These are phyloP conservation scores for Cepaea hortensis DNA, from an alignment of 2,888 invertebrate genomes.

Conservation along the genomic window DNA sequence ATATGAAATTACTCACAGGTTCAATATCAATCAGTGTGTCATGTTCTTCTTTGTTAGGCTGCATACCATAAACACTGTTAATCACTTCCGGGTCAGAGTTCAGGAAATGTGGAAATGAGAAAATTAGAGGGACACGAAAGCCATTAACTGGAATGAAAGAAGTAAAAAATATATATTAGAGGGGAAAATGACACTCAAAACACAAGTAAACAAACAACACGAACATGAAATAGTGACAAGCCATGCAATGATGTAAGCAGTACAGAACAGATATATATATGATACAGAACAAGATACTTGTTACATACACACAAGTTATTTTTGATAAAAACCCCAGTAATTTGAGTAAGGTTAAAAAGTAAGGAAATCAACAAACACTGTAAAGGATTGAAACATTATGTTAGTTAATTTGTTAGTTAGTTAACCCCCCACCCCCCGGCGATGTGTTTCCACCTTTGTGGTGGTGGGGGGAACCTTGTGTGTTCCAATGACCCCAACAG, in stretches of 20 bases:
- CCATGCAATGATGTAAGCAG: neutral
- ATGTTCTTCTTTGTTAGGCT: slow-evolving; percentile 63
- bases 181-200: neutral
- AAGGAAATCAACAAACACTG: too few species aligned
- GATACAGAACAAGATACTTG: too few species aligned
- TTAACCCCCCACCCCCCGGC: too few species aligned
- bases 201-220: neutral
- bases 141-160: slow-evolving; percentile 34
- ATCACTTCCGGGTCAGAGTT: slow-evolving; percentile 62
- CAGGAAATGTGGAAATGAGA: slow-evolving; percentile 74
- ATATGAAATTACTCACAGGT: slow-evolving; percentile 63
- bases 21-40: slow-evolving; percentile 70
- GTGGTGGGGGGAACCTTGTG: too few species aligned
- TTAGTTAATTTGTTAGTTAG: too few species aligned
- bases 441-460: too few species aligned
- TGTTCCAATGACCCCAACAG: too few species aligned
- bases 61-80: slow-evolving; percentile 64
- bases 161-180: neutral
- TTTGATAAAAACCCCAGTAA: too few species aligned
- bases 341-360: too few species aligned
- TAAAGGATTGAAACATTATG: too few species aligned
- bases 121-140: slow-evolving; percentile 64
- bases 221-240: neutral
- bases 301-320: too few species aligned
- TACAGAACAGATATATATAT: too few species aligned